Base-by-base conservation (phyloP, 2,113 vertebrate species). In the Sterna hirundo region DNA sequence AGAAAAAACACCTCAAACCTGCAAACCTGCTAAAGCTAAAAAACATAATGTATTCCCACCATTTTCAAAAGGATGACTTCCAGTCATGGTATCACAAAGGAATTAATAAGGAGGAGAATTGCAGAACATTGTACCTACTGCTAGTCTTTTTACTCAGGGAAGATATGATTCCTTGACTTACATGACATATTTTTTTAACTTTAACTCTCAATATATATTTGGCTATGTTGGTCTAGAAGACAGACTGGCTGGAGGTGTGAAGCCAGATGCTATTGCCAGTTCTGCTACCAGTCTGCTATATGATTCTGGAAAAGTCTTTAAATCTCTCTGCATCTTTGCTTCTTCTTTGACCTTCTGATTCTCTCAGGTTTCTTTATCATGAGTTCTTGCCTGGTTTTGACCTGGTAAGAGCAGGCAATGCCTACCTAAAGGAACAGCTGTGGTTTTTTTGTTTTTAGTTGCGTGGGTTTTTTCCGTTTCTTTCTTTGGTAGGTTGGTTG, bases 361-460 rank as follows among this genome's bases (percentile, higher is more conserved):
- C 6, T 81, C 25, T 83, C 25, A 32, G 14, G 8, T 47, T 65
- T 75, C n/a, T 65, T 70, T 54, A 27, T 44, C 27, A 70, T 40
- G 14, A 52, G 2, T 52, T 83, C 30, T 68, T 91, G 11, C 3
- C 30, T 75, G 17, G 0, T 74, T 82, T 78, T 57, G 22, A 44
- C 7, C 7, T 25, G 10, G 12, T 32, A 61, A 57, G 5, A 40
- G 18, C 8, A 79, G 9, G 4, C 29, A 79, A 68, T 49, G 4
- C 3, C 16, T 49, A 46, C 10, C 2, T 30, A 60, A 71, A 71
- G 2, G 54, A 78, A 54, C 36, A 14, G 1, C 3, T 64, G 6
- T 51, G 14, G 0, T 0, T 3, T 34, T 71, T 18, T 1, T 1
- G 0, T 1, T 20, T 44, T 83, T 34, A 36, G 9, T 61, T 74